Percentiles rank a stretch among this genome's conserved stretches.
Evolutionary conservation across 2,797 vertebrate species (phyloP).

Genomic region (Falco peregrinus): DNA sequence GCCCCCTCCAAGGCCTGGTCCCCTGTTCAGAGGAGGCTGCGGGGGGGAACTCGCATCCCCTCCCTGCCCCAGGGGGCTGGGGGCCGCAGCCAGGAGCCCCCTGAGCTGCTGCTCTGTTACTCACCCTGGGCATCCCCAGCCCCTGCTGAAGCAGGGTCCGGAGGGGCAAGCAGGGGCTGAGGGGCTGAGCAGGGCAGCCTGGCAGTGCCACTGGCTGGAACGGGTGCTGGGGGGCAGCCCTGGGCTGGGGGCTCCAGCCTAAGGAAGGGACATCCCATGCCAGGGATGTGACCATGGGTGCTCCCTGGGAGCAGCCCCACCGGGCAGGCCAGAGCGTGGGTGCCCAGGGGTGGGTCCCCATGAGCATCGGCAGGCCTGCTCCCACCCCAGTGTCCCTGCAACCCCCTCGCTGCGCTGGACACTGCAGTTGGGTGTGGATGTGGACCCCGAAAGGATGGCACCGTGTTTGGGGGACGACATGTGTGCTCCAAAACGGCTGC

Average conservation of each 20-base stretch:
- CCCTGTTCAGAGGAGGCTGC: neutral
- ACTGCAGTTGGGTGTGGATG: fast-evolving
- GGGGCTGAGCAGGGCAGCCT: neutral
- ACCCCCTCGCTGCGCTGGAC: neutral
- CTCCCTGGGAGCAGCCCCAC: neutral
- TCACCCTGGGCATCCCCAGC: neutral
- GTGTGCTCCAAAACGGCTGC: neutral
- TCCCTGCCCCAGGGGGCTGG: neutral
- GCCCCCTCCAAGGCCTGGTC: neutral
- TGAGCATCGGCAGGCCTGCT: neutral
- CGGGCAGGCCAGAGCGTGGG: neutral
- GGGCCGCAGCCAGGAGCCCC: neutral
- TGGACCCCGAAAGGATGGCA: neutral
- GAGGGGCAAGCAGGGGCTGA: too few relatives aligned
- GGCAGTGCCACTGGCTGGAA: neutral
- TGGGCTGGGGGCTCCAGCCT: neutral
- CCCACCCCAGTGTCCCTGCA: neutral
- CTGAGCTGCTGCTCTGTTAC: neutral
- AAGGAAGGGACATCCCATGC: neutral
- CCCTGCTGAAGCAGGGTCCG: fast-evolving
- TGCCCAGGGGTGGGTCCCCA: neutral
- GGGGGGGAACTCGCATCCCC: fast-evolving
- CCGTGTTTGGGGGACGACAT: fast-evolving
- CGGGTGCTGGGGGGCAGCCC: neutral
- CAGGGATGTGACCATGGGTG: too few relatives aligned